phyloP scores from a whole-genome alignment of 1,140 invertebrate species.

The Panagrolaimus sp. region DNA sequence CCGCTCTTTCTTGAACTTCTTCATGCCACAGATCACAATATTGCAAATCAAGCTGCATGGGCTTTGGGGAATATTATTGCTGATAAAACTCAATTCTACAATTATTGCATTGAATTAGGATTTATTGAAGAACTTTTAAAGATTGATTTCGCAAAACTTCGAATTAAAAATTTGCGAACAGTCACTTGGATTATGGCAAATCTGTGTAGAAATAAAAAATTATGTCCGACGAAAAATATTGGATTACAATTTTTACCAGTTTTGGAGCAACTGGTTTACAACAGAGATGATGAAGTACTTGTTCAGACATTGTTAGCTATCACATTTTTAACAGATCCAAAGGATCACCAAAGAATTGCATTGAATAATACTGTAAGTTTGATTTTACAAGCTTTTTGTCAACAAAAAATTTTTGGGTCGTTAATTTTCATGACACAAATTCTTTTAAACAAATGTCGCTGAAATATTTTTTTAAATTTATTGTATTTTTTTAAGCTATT shows the following conservation, averaged over 20 bases:
- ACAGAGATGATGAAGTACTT: constrained; percentile 90
- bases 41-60: constrained; percentile 98
- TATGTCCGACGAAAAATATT: constrained; percentile 63
- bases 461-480: too few species aligned
- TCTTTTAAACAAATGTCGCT: too few species aligned
- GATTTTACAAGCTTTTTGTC: constrained; percentile 14
- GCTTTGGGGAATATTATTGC: constrained; percentile 95
- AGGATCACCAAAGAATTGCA: constrained; percentile 88
- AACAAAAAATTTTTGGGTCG: too few species aligned
- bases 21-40: constrained; percentile 83
- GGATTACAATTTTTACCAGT: constrained; percentile 76
- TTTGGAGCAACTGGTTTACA: constrained; percentile 83
- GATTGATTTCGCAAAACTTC: constrained; percentile 86
- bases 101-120: constrained; percentile 83
- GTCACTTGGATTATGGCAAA: constrained; percentile 97
- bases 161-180: constrained; percentile 82
- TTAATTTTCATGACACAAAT: too few species aligned
- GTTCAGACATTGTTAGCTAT: constrained; percentile 98
- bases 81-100: constrained; percentile 79
- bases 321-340: constrained; percentile 94
- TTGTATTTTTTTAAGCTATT: too few species aligned
- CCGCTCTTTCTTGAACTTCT: constrained; percentile 85
- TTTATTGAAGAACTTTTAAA: constrained; percentile 78
- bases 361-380: constrained; percentile 87
- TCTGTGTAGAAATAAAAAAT: constrained; percentile 90